phyloP scores from a whole-genome alignment of 1,140 invertebrate genomes.

The Charaxes varanes region DNA sequence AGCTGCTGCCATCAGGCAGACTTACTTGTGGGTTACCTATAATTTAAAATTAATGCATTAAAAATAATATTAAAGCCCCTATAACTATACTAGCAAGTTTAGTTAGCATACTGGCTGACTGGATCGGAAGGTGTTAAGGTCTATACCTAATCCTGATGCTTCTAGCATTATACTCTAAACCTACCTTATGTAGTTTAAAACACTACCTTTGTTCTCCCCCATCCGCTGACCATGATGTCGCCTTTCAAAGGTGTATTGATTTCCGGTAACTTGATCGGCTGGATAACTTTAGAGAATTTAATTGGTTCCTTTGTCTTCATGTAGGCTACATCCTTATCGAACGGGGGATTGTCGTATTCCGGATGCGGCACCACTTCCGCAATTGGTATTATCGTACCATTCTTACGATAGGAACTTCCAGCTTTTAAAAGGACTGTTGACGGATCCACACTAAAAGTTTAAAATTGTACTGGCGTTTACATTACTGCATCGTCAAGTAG shows the following conservation, averaged over 20 bases:
- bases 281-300: constrained; percentile 38
- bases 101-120: too few species aligned
- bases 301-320: constrained; percentile 59
- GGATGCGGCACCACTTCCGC: constrained; percentile 61
- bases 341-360: constrained; percentile 63
- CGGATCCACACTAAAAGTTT: constrained; percentile 47
- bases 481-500: too few species aligned
- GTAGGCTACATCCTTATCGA: constrained; percentile 77
- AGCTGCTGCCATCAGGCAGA: too few species aligned
- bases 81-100: too few species aligned
- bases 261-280: constrained; percentile 37
- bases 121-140: too few species aligned
- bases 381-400: constrained; percentile 60
- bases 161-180: too few species aligned
- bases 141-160: too few species aligned
- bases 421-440: constrained; percentile 53
- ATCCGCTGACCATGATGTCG: constrained; percentile 44
- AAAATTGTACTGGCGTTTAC: not conserved
- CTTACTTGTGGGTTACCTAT: too few species aligned
- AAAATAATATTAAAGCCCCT: too few species aligned
- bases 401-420: constrained; percentile 51
- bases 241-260: constrained; percentile 27
- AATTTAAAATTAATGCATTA: too few species aligned
- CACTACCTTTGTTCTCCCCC: constrained; percentile 49
- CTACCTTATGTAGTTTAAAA: too few species aligned